Evolutionary conservation across 1,140 invertebrate genomes (phyloP), one percentile per base, ranked within the genome.

Genomic region (Drosophila cardini): DNA sequence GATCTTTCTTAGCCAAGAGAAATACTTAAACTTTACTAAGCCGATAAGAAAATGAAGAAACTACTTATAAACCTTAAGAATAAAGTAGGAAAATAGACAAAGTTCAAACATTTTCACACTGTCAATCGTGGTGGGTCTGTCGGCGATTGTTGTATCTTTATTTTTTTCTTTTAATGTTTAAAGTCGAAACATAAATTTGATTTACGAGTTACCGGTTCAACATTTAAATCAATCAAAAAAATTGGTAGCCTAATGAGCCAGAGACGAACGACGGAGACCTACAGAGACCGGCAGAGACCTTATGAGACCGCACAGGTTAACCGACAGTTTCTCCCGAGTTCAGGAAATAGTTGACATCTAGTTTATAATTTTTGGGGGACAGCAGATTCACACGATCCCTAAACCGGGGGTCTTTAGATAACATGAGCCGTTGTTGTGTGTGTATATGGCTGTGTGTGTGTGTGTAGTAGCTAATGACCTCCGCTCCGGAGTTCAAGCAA

Each of bases 101-200:
- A 30, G 15, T 18, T 34, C 21, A 11, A 65, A 64, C 40, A 56
- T 62, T 75, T 55, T 58, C 58, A 67, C 52, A 69, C 58, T 73
- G 57, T 57, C 52, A 21, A 8, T 30, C 9, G 40, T 13, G 58
- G 72, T 65, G 34, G 68, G 61, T 70, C 67, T 53, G 45, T 46
- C 58, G 62, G 42, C 38, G 16, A 48, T 34, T 9, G 48, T 21
- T 32, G 11, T 43, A 30, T 55, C 78, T 72, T 50, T 30, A 13
- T 7, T 76, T 45, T 30, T 26, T 69, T 11, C 3, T 40, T 11
- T 70, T 71, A 52, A 79, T 72, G 61, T 77, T 55, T 76, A 72
- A 55, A 30, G 53, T 50, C 1, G 42, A 67, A 58, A 83, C 69
- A 83, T 87, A 89, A 87, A 89, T 89, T 89, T 87, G 79, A 87